phyloP scores from a whole-genome alignment of 92 coral and sea anemone genomes.

The Pocillopora meandrina region DNA sequence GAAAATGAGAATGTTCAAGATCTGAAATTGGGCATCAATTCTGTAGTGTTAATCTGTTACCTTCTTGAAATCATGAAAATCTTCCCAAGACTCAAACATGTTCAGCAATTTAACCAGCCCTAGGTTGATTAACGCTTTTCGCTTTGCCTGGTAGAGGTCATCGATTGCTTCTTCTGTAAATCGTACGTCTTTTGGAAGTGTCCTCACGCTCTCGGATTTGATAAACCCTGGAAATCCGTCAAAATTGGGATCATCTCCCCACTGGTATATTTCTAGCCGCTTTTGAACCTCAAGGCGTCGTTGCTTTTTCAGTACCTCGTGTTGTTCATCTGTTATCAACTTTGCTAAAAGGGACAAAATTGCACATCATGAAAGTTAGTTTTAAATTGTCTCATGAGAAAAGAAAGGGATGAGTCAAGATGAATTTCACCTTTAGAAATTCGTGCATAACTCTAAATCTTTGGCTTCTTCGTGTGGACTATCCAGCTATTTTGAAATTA shows the following conservation, averaged over 20 bases:
- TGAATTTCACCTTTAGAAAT: no score
- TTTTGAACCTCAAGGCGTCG: slow-evolving; percentile 59
- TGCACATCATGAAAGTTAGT: background rate
- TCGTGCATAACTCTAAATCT: no score
- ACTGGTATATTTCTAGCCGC: slow-evolving; percentile 57
- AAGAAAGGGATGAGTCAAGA: no score
- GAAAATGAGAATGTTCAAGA: no score
- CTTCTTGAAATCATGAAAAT: slow-evolving; percentile 67
- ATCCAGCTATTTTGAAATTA: no score
- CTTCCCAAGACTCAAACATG: slow-evolving; percentile 64
- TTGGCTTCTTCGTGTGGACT: no score
- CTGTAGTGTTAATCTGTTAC: background rate
- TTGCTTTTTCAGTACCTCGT: slow-evolving; percentile 44
- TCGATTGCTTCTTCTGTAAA: slow-evolving; percentile 71
- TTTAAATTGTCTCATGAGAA: background rate
- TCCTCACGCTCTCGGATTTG: slow-evolving; percentile 49
- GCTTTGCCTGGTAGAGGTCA: slow-evolving; percentile 60
- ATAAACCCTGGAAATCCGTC: slow-evolving; percentile 65
- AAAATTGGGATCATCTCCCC: slow-evolving; percentile 59
- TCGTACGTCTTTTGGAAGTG: slow-evolving; percentile 72
- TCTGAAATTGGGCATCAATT: background rate
- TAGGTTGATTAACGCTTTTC: slow-evolving; percentile 65
- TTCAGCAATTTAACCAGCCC: slow-evolving; percentile 67
- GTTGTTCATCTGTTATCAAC: slow-evolving; percentile 55
- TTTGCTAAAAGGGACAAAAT: slow-evolving; percentile 18